A percentile compares a stretch with the other conserved stretches of the same genome.
Conservation (phyloP, 1,140 invertebrate species). For the Drosophila repleta region DNA sequence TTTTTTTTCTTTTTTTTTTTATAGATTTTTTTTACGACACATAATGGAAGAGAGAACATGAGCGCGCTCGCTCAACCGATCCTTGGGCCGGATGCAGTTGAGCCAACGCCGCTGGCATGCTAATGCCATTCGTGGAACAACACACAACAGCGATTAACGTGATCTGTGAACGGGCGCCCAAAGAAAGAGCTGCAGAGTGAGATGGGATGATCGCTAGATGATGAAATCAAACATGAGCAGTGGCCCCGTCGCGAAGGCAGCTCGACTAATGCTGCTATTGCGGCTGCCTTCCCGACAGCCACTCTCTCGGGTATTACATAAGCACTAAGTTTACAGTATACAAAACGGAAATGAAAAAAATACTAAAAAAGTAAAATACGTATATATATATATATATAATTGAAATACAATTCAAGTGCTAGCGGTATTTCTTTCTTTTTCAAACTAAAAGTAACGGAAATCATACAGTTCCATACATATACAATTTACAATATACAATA, state of each 20-base stretch:
- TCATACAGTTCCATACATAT: conserved; percentile 62
- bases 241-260: conserved; percentile 3
- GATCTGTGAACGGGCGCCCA: conserved; percentile 43
- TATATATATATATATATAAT: too few species aligned
- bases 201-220: conserved; percentile 31
- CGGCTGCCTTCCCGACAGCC: conserved; percentile 8
- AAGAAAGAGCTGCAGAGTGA: conserved; percentile 42
- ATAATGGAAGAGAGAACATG: conserved; percentile 57
- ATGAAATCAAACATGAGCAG: conserved; percentile 21
- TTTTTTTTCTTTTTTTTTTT: background rate
- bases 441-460: background rate
- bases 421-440: conserved; percentile 16
- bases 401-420: conserved; percentile 19
- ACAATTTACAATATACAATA: conserved; percentile 21
- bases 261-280: too few species aligned
- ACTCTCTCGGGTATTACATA: conserved; percentile 36
- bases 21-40: conserved; percentile 41
- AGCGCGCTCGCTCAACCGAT: conserved; percentile 18
- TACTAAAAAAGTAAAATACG: too few species aligned
- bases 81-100: background rate
- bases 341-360: conserved; percentile 19
- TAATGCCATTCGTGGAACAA: conserved; percentile 46
- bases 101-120: conserved; percentile 4
- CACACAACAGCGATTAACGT: conserved; percentile 80
- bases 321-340: conserved; percentile 32